Percentiles rank a stretch among this genome's conserved stretches.
Conservation (phyloP, 2,888 invertebrate species). For the Scaptomyza cyrtandrae region DNA sequence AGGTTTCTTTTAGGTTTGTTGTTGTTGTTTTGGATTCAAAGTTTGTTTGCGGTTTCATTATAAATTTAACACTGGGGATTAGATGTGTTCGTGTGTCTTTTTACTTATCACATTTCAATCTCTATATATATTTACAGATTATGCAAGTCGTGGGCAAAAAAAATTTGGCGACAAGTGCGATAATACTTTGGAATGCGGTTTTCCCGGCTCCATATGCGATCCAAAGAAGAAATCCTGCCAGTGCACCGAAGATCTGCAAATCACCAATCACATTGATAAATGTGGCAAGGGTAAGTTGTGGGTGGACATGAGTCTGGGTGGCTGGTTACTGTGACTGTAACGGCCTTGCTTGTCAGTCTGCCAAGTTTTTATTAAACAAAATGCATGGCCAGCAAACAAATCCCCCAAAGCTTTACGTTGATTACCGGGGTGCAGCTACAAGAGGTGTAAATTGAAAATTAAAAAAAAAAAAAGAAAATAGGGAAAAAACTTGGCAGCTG, state of each 20-base stretch:
- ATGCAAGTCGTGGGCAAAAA: conserved; percentile 86
- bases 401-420: conserved; percentile 58
- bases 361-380: conserved; percentile 75
- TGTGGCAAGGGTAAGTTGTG: conserved; percentile 90
- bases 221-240: conserved; percentile 88
- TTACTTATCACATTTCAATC: background rate
- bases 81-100: conserved; percentile 35
- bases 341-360: conserved; percentile 62
- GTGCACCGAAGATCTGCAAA: conserved; percentile 89
- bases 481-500: conserved; percentile 52
- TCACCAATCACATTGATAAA: conserved; percentile 93
- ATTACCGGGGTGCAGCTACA: conserved; percentile 52
- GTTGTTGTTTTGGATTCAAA: conserved; percentile 54
- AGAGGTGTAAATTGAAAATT: conserved; percentile 60
- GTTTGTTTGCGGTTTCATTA: conserved; percentile 67
- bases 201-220: conserved; percentile 90
- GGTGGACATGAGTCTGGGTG: background rate
- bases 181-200: conserved; percentile 89
- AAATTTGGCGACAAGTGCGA: conserved; percentile 92
- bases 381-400: conserved; percentile 63
- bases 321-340: background rate
- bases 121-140: conserved; percentile 81
- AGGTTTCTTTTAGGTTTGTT: conserved; percentile 9
- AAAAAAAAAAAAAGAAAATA: too few relatives aligned
- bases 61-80: conserved; percentile 71